Evolutionary conservation across 2,888 invertebrate genomes (phyloP), one percentile per base, ranked within the genome.

Genomic region (Melikaiella ostensackeni): DNA sequence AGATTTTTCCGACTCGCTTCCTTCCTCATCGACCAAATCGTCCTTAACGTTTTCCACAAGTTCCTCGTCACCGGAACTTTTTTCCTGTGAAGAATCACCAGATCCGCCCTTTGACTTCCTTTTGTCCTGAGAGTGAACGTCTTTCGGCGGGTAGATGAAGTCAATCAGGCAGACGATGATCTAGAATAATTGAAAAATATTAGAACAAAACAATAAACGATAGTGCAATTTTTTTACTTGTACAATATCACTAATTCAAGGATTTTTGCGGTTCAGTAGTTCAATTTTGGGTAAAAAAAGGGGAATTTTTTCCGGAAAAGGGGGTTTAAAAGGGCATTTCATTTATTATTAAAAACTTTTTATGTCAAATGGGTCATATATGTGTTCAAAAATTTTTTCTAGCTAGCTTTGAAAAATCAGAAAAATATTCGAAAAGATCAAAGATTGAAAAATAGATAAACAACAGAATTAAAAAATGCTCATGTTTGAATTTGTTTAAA

Each of bases 161-260:
- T 98, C 98, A 83, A 98, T 97, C 70, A 97, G 92, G 88, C 97
- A 98, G 2, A 98, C 97, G 79, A 96, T 92, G 76, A 96, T 89
- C 97, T 97, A 91, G 0, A 92, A 92, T 85, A 80, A 83, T 78
- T 84, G 81, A 82, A 35, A 82, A 81, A 66, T n/a, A 21, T 64
- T 33, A 75, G 13, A 3, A 13, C 8, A 13, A 38, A 35, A 11
- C 7, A 64, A 38, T 42, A 4, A 42, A 42, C 16, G 0, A 42
- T 5, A 42, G 5, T 42, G 0, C 5, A 38, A 11, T 38, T 16
- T 9, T 21, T 38, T 38, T 24, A 59, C 59, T 35, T 35, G 3
- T n/a, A 21, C 13, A 64, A 42, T 24, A 24, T 57, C 2, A 57
- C 11, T 27, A 59, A n/a, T n/a, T n/a, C n/a, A n/a, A n/a, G n/a